A percentile compares a stretch with the other conserved stretches of the same genome.
Evolutionary conservation across 2,888 invertebrate genomes (phyloP).

Genomic region (Meloe dianella): DNA sequence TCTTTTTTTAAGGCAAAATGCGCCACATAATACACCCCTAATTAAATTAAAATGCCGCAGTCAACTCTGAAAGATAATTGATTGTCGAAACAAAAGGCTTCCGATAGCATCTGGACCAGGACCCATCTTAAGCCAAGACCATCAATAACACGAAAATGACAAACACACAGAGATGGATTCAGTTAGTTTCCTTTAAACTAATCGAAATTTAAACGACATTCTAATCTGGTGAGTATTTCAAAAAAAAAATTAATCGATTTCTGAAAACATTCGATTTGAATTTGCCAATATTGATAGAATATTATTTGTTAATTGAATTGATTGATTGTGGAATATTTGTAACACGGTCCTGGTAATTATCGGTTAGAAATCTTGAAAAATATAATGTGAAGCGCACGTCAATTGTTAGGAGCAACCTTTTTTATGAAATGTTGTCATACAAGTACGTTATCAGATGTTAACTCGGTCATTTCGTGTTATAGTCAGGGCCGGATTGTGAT

Average conservation of each 20-base stretch:
- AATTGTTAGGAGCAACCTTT: constrained; percentile 53
- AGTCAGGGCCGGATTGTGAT: constrained; percentile 21
- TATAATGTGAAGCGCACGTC: constrained; percentile 54
- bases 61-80: constrained; percentile 56
- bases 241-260: too few species aligned
- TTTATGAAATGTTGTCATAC: constrained; percentile 58
- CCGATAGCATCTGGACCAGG: constrained; percentile 51
- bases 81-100: constrained; percentile 59
- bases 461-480: constrained; percentile 39
- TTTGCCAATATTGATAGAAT: too few species aligned
- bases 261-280: too few species aligned
- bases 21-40: constrained; percentile 53
- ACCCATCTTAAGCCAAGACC: constrained; percentile 40
- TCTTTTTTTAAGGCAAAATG: constrained; percentile 41
- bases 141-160: constrained; percentile 58
- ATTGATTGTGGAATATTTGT: not conserved
- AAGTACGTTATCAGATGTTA: constrained; percentile 56
- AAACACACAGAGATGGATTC: constrained; percentile 43
- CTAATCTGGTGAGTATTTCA: too few species aligned
- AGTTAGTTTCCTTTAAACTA: too few species aligned
- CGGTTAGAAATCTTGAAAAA: constrained; percentile 44
- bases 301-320: not conserved
- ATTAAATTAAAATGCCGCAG: constrained; percentile 59
- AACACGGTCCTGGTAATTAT: constrained; percentile 45
- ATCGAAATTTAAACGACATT: too few species aligned